Conservation (phyloP, 2,888 invertebrate genomes). For the Dasysyrphus tricinctus region DNA sequence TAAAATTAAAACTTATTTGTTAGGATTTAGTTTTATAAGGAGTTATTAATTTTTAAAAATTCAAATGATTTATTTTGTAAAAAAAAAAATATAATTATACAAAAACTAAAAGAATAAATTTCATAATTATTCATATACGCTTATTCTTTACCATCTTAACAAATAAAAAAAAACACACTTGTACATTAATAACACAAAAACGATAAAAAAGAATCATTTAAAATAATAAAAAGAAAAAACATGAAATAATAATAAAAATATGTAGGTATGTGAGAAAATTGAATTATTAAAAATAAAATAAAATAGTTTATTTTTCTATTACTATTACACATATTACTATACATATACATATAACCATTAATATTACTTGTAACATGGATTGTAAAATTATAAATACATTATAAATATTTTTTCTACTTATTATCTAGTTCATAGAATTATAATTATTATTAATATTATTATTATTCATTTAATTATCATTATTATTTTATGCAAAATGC, state of each 20-base stretch:
- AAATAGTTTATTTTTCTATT: conserved; percentile 32
- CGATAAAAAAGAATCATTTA: conserved; percentile 22
- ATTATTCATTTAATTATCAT: conserved; percentile 23
- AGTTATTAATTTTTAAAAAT: conserved; percentile 4
- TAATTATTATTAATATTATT: conserved; percentile 38
- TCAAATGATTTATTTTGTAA: conserved; percentile 43
- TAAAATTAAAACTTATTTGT: neutral
- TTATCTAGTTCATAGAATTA: conserved; percentile 42
- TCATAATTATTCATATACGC: conserved; percentile 66
- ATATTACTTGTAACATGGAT: conserved; percentile 41
- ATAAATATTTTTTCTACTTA: conserved; percentile 58
- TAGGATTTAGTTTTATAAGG: conserved; percentile 18
- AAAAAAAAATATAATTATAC: conserved; percentile 10
- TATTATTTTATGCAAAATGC: conserved; percentile 29
- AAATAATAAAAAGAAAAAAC: neutral
- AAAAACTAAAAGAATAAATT: conserved; percentile 34
- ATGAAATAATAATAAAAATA: conserved; percentile 7
- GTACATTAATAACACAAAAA: conserved; percentile 47
- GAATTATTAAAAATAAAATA: conserved; percentile 11
- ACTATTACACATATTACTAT: conserved; percentile 17
- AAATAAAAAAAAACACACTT: conserved; percentile 23
- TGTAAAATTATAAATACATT: conserved; percentile 55
- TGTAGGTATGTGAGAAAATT: neutral
- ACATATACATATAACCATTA: neutral
- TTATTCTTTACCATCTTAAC: conserved; percentile 67